Base-by-base conservation (phyloP, 1,140 invertebrate genomes). In the Lasioglossum baleicum region DNA sequence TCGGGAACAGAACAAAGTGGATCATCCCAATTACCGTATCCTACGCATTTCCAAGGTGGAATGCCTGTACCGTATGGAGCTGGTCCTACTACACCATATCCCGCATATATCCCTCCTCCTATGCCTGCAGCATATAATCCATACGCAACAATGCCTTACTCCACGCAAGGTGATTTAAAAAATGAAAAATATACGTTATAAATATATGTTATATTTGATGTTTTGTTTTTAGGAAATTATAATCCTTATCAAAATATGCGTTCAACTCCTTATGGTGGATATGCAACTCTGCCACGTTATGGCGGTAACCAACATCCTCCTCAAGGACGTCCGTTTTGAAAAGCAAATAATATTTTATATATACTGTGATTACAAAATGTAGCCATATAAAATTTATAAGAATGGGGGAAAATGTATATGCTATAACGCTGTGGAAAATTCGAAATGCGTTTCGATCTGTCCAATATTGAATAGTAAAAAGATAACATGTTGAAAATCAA, bases 71-170 rank as follows among this genome's bases (percentile, higher is more conserved):
- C 97, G 40, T 97, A 96, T 90, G 96, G 94, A 44, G 93, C 94
- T 7, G 90, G 93, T 8, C 83, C 94, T 10, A 88, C 87, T 81
- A 90, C 95, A 79, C 95, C 96, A 48, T 97, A 97, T 92, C 96
- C 96, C 63, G 90, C 94, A 17, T 96, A 96, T 81, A 93, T 94
- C 79, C 94, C 94, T 61, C 94, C 96, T 35, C 97, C 97, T 7
- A 95, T 98, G 96, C 97, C 97, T 4, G 93, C 95, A 76, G 94
- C 96, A 42, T 98, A 97, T 90, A 98, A 98, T 94, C 97, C 97
- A 48, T 98, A 98, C 91, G 96, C 95, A 78, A 96, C 96, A 72
- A 94, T 97, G 91, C 95, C 95, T 35, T 96, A 96, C 92, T 95
- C 96, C 83, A 91, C 94, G 87, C 95, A 91, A 92, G 94, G 89